Evolutionary conservation across 2,888 invertebrate species (phyloP).

Genomic region (Lasioglossum pauxillum): DNA sequence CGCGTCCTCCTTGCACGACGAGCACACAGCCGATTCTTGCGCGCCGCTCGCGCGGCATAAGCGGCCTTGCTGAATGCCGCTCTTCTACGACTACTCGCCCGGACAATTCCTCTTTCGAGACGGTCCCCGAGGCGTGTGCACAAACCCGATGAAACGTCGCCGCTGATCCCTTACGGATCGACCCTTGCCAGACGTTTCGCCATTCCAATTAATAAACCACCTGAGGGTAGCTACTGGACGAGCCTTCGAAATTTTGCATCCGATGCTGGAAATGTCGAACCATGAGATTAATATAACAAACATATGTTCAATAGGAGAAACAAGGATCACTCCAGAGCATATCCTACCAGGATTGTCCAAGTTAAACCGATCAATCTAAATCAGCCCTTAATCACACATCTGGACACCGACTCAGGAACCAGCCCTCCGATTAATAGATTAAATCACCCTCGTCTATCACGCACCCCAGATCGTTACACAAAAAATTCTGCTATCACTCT

Average conservation of each 20-base stretch:
- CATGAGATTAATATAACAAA: not conserved
- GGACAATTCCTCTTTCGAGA: slow-evolving; percentile 39
- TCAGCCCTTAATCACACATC: slow-evolving; percentile 1
- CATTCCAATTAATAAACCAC: not conserved
- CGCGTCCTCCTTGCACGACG: not conserved
- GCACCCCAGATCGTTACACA: not conserved
- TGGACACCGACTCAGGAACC: not conserved
- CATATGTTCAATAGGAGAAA: not conserved
- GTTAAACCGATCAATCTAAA: not conserved
- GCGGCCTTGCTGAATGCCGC: slow-evolving; percentile 43
- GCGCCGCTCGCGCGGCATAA: slow-evolving; percentile 36
- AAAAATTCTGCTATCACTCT: not conserved
- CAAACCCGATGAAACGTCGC: not conserved
- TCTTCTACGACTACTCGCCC: slow-evolving; percentile 18
- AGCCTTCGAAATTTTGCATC: not conserved
- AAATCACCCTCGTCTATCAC: not conserved
- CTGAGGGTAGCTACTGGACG: not conserved
- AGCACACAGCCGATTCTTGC: slow-evolving; percentile 27
- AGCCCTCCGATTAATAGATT: slow-evolving; percentile 11
- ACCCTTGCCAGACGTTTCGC: not conserved
- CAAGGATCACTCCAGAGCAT: not conserved
- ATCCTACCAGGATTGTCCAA: not conserved
- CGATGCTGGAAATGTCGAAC: no score
- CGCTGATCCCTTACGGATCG: not conserved
- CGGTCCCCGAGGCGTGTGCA: not conserved